Percentiles rank a stretch among this genome's conserved stretches.
phyloP scores from a whole-genome alignment of 2,888 invertebrate species.

The Cephus pygmeus region DNA sequence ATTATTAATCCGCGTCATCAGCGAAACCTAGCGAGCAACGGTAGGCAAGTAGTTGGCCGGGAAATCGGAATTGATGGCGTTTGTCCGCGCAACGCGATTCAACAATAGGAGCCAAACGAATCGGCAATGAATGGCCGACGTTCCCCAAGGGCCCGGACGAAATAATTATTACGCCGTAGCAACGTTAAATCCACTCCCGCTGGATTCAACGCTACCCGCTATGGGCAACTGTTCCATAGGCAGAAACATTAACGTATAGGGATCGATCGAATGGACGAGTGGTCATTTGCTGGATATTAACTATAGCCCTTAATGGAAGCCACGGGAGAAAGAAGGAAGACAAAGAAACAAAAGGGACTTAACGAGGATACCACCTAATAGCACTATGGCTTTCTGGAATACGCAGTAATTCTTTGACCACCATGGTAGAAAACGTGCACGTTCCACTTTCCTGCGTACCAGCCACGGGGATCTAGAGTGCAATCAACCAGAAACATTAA shows the following conservation, averaged over 20 bases:
- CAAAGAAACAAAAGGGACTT: not conserved
- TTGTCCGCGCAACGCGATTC: not conserved
- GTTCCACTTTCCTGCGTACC: not conserved
- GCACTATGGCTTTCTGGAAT: not conserved
- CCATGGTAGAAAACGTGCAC: not conserved
- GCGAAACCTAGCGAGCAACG: not conserved
- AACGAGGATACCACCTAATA: not conserved
- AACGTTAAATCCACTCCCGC: not conserved
- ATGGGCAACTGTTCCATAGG: not conserved
- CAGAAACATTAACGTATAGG: not conserved
- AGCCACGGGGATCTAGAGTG: not conserved
- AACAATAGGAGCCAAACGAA: constrained; percentile 29
- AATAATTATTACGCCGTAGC: not conserved
- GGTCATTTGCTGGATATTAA: not conserved
- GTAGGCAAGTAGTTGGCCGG: not conserved
- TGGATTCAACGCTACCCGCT: not conserved
- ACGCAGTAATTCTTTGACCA: not conserved
- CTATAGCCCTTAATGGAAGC: not conserved
- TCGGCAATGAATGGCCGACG: constrained; percentile 9
- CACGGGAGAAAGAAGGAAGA: not conserved
- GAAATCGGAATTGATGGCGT: not conserved
- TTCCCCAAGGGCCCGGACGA: not conserved
- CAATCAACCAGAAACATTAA: not conserved
- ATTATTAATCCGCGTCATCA: not conserved
- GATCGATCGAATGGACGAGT: not conserved